These are phyloP conservation scores for Subanguina moxae DNA, from an alignment of 1,140 invertebrate species.

Conservation along the genomic window DNA sequence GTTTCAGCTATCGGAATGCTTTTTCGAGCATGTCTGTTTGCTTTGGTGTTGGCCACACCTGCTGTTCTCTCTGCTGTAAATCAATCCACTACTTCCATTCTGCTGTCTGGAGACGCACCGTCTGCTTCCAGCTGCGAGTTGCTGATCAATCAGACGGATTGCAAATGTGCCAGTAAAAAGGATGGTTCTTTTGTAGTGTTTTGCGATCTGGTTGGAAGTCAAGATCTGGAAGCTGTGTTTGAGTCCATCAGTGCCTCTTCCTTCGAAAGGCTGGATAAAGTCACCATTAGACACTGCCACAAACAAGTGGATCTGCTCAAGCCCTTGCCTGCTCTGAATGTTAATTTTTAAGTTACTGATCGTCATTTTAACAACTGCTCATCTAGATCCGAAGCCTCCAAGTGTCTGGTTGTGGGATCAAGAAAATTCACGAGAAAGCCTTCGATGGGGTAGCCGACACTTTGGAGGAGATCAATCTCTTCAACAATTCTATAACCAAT, in stretches of 20 bases:
- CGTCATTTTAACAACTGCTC: too few relatives aligned
- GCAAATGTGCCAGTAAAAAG: too few relatives aligned
- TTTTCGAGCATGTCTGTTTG: too few relatives aligned
- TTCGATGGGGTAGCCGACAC: constrained; percentile 25
- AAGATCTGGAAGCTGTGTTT: not conserved
- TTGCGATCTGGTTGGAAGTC: not conserved
- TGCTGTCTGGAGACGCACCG: too few relatives aligned
- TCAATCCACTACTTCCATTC: too few relatives aligned
- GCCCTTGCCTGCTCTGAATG: not conserved
- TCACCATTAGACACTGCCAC: not conserved
- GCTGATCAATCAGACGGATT: too few relatives aligned
- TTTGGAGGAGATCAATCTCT: constrained; percentile 40
- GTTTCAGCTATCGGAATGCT: too few relatives aligned
- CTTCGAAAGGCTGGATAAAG: not conserved
- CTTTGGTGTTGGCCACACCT: too few relatives aligned
- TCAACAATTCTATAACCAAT: constrained; percentile 34
- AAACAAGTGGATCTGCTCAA: not conserved
- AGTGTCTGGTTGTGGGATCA: constrained; percentile 32
- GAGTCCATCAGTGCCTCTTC: not conserved
- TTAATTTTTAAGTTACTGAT: too few relatives aligned
- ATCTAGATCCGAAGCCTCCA: constrained; percentile 33
- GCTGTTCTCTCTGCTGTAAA: too few relatives aligned
- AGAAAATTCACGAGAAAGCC: constrained; percentile 15
- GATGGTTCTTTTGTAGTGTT: too few relatives aligned
- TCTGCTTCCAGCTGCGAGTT: too few relatives aligned